Base-by-base conservation (phyloP, 2,888 invertebrate species). In the Tetheella fluctuosa region DNA sequence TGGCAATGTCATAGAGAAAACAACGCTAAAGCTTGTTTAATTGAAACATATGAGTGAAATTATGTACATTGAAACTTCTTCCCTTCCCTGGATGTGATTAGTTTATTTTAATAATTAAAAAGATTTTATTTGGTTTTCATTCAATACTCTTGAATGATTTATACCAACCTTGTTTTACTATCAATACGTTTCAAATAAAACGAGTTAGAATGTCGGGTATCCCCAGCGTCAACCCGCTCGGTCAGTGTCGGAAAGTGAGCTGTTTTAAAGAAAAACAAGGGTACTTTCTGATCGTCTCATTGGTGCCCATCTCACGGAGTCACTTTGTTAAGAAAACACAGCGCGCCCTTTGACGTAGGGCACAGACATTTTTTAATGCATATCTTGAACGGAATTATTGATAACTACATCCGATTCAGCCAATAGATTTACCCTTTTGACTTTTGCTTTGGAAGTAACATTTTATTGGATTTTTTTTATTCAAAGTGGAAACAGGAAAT, bases 321-420 rank as follows among this genome's bases (percentile, higher is more conserved):
- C 90, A 91, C 90, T 91, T 91, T 90, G 91, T 89, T 91, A 91
- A 85, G 84, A 91, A 91, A 93, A 91, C 91, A 91, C 77, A 80
- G 72, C 72, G 71, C 74, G 73, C 79, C 88, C 91, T 91, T 92
- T 92, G 92, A 91, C 86, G 84, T 80, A 79, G 76, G 77, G 77
- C 73, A 76, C 74, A 79, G 81, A 79, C 81, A 83, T 86, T 91
- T 85, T 90, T 90, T 90, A 92, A 93, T 91, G 91, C 92, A 91
- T 91, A 91, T 88, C 85, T 88, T 80, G 83, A 79, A 81, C 71
- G 70, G 89, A 89, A 89, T 89, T 90, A 91, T 91, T 91, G 90
- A 90, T 91, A 85, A 80, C 77, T 76, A 77, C 76, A 77, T 74
- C 72, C 77, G 75, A 74, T 79, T 65, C 63, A 61, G 61, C 72